Percentiles rank a stretch among this genome's conserved stretches.
Evolutionary conservation across 2,888 invertebrate genomes (phyloP).

Genomic region (Protodeltote pygarga): DNA sequence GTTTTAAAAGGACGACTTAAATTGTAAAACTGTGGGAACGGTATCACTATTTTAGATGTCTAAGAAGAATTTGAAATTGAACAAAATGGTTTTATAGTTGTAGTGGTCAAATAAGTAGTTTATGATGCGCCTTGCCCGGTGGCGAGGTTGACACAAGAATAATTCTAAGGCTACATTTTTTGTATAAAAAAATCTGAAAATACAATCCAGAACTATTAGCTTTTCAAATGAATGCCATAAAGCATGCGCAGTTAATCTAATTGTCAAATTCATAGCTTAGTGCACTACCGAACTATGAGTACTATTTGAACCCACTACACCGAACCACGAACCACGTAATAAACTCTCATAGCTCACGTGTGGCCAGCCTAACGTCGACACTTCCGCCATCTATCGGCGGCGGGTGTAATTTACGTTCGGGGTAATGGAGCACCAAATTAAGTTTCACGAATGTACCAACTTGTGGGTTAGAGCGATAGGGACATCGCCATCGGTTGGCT

Average conservation of each 20-base stretch:
- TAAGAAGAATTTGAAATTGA: constrained; percentile 12
- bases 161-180: no score
- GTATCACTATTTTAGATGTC: constrained; percentile 13
- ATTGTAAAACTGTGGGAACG: constrained; percentile 14
- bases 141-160: not conserved
- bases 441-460: constrained; percentile 18
- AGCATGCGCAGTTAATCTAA: constrained; percentile 5
- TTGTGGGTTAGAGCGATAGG: not conserved
- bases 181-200: not conserved
- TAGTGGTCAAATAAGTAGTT: not conserved
- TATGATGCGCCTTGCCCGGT: no score
- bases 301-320: constrained; percentile 2
- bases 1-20: constrained; percentile 31
- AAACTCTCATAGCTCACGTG: constrained; percentile 2
- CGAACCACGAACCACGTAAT: not conserved
- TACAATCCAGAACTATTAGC: not conserved
- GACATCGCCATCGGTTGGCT: not conserved
- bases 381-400: constrained; percentile 21
- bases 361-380: constrained; percentile 8
- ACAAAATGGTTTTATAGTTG: not conserved
- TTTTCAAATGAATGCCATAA: not conserved
- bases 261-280: constrained; percentile 30
- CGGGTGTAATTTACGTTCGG: constrained; percentile 33
- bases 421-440: constrained; percentile 45
- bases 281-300: constrained; percentile 21